phyloP scores from a whole-genome alignment of 1,140 invertebrate species.

The Caenorhabditis brenneri region DNA sequence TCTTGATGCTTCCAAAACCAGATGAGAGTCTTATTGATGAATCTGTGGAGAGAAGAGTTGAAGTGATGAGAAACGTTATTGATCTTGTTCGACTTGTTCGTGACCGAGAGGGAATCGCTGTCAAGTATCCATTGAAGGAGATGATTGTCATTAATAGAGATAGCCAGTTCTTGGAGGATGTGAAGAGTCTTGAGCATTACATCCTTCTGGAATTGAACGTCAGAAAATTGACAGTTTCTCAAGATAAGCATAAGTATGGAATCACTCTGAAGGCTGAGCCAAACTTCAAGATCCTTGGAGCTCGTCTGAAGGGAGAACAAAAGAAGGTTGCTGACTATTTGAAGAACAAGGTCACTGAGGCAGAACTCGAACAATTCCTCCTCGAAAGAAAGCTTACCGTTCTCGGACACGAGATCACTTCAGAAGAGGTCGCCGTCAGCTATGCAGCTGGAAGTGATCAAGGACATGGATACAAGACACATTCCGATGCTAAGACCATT shows the following conservation, averaged over 20 bases:
- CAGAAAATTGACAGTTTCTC: constrained; percentile 83
- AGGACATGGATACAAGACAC: constrained; percentile 72
- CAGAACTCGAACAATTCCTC: constrained; percentile 81
- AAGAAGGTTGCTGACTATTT: constrained; percentile 85
- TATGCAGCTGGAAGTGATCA: constrained; percentile 73
- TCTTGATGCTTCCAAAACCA: constrained; percentile 59
- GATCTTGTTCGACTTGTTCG: constrained; percentile 89
- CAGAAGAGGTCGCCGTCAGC: constrained; percentile 84
- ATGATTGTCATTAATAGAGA: constrained; percentile 92
- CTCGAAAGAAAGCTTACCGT: constrained; percentile 74
- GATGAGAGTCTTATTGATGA: constrained; percentile 79
- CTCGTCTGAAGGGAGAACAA: constrained; percentile 85
- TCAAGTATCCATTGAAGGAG: constrained; percentile 95
- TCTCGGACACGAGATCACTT: constrained; percentile 79
- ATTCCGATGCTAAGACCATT: constrained; percentile 60
- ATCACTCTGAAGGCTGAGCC: constrained; percentile 90
- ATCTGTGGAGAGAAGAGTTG: constrained; percentile 86
- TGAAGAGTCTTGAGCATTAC: constrained; percentile 83
- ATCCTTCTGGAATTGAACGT: constrained; percentile 89
- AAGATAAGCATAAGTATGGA: constrained; percentile 90
- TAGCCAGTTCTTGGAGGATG: constrained; percentile 80
- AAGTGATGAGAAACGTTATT: constrained; percentile 90
- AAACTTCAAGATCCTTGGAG: constrained; percentile 85
- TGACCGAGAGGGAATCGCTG: constrained; percentile 88
- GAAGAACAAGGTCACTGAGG: constrained; percentile 80